Evolutionary conservation across 2,797 vertebrate genomes (phyloP), one percentile per base, ranked within the genome.

Genomic region (Alca torda): DNA sequence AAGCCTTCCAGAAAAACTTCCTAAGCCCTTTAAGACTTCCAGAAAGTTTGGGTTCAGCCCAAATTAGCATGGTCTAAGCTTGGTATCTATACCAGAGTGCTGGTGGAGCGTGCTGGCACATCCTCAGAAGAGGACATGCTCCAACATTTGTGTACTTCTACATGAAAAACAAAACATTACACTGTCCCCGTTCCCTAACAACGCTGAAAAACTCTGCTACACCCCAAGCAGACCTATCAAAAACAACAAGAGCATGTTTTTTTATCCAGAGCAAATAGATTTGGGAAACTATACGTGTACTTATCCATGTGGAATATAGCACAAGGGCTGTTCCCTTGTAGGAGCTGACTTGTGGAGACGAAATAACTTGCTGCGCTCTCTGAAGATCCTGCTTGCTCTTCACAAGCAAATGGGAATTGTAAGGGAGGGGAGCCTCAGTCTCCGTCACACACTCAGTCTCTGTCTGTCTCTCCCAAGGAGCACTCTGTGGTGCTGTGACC

Each of bases 81-180:
- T 0, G 3, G n/a, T 6, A 23, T 17, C 57, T 21, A 4, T 3
- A 30, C 10, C 30, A 35, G 37, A 10, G 54, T 4, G 10, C n/a
- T 68, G 43, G 11, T 11, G 45, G 56, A 41, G 8, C 3, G 33
- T n/a, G 33, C 50, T 72, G 41, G 33, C 46, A 73, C 13, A 11
- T 4, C 39, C 81, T 77, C 45, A 16, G 41, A 46, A 57, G 24
- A 26, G 11, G 46, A 79, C 25, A 50, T 2, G 8, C 14, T 81
- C 35, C 50, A 41, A 35, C 57, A 37, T 16, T 25, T 17, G 12
- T 39, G 28, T 21, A 24, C 1, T 1, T 25, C 54, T 37, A 69
- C 17, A 16, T 9, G 24, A 35, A 56, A 60, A 39, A 4, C 24
- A 39, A 45, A 70, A 25, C 5, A 31, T 12, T 10, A 39, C 35